These are phyloP conservation scores for Aplidium turbinatum DNA, from an alignment of 23 tunicate genomes.

Conservation along the genomic window DNA sequence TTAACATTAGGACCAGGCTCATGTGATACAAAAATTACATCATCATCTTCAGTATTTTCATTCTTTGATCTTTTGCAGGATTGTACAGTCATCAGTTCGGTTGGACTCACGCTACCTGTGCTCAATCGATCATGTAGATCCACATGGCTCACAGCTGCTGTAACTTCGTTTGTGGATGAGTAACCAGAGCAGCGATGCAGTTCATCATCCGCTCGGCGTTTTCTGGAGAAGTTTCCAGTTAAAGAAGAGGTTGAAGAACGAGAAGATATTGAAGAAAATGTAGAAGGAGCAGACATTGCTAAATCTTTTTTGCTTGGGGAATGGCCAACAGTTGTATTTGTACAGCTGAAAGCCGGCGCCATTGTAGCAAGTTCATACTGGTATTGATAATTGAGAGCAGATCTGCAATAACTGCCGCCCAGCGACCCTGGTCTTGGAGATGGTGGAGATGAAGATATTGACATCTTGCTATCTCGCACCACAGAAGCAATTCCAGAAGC, in stretches of 20 bases:
- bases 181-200: conserved; percentile 3
- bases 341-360: not conserved
- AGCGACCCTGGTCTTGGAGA: conserved; percentile 85
- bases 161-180: conserved; percentile 79
- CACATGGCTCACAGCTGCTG: conserved; percentile 68
- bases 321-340: not conserved
- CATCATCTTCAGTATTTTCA: conserved; percentile 73
- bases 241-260: conserved; percentile 69
- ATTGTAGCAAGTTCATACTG: conserved; percentile 1
- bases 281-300: conserved; percentile 52
- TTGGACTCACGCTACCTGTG: conserved; percentile 53
- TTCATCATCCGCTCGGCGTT: conserved; percentile 77
- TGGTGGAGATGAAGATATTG: conserved; percentile 83
- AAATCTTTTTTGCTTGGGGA: conserved; percentile 40
- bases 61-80: conserved; percentile 76
- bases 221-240: conserved; percentile 65
- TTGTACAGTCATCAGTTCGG: conserved; percentile 47
- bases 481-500: conserved; percentile 60
- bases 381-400: conserved; percentile 13
- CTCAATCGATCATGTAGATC: conserved; percentile 47
- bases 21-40: conserved; percentile 65
- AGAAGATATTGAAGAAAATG: conserved; percentile 65
- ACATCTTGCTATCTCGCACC: conserved; percentile 88
- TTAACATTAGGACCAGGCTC: too few relatives aligned
- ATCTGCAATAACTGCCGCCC: conserved; percentile 72